phyloP scores from a whole-genome alignment of 2,113 vertebrate genomes.

The Cranoglanis bouderius region DNA sequence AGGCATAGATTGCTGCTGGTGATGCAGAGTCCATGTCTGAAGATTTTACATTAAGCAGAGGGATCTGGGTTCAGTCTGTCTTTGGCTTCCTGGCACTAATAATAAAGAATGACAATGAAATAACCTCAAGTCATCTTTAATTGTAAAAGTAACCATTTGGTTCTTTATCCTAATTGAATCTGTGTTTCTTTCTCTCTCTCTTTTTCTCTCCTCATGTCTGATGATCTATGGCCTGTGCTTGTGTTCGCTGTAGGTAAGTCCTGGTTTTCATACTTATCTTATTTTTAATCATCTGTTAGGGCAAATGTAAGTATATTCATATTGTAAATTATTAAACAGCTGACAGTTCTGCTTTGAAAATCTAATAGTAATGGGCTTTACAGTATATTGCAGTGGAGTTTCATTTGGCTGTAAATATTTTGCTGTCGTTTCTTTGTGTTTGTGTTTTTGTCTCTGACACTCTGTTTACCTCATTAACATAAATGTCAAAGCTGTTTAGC shows the following conservation, averaged over 20 bases:
- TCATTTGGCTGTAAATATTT: not conserved
- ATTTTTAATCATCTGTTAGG: not conserved
- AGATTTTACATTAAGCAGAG: not conserved
- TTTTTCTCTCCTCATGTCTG: conserved; percentile 13
- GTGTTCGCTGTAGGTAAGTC: conserved; percentile 25
- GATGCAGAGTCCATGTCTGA: not conserved
- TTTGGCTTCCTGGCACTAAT: conserved; percentile 20
- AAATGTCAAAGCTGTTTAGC: not conserved
- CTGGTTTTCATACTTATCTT: not conserved
- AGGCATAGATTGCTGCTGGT: not conserved
- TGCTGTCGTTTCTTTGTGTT: not conserved
- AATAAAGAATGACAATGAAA: conserved; percentile 30
- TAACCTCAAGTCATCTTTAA: conserved; percentile 31
- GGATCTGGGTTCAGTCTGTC: not conserved
- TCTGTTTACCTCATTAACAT: conserved; percentile 30
- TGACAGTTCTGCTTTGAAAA: conserved; percentile 3
- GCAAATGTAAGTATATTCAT: not conserved
- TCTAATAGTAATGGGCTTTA: conserved; percentile 2
- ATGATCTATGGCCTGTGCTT: not conserved
- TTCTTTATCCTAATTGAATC: conserved; percentile 37
- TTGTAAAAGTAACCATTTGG: conserved; percentile 10
- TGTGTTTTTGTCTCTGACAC: not conserved
- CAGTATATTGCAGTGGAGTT: not conserved
- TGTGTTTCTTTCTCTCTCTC: conserved; percentile 18
- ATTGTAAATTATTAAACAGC: not conserved